Conservation (phyloP, 2,888 invertebrate genomes). For the Cryptocheilus praepositus region DNA sequence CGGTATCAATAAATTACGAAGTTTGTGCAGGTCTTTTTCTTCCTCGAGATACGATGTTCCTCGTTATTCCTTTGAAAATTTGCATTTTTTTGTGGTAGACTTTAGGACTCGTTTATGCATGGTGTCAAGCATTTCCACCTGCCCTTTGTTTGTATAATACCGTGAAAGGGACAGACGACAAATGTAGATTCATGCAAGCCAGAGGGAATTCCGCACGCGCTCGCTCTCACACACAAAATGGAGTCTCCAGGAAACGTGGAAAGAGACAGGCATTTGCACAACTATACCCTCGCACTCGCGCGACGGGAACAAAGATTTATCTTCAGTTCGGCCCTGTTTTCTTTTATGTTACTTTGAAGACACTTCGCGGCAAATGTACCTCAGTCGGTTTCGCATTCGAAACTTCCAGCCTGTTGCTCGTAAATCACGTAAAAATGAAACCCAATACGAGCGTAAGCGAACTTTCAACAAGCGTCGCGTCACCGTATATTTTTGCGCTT, state of each 20-base stretch:
- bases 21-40: too few relatives aligned
- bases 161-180: too few relatives aligned
- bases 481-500: conserved; percentile 7
- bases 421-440: conserved; percentile 25
- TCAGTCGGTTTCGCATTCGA: conserved; percentile 17
- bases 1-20: too few relatives aligned
- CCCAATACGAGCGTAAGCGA: background rate
- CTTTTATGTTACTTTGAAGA: conserved; percentile 21
- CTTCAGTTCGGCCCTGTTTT: conserved; percentile 1
- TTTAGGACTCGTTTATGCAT: too few relatives aligned
- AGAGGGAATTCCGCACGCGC: background rate
- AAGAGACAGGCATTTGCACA: conserved; percentile 19
- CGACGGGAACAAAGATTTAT: conserved; percentile 16
- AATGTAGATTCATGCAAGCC: too few relatives aligned
- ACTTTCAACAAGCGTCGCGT: conserved; percentile 21
- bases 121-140: too few relatives aligned
- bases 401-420: conserved; percentile 19
- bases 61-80: too few relatives aligned
- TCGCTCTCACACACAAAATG: too few relatives aligned
- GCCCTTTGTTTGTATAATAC: too few relatives aligned
- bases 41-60: too few relatives aligned
- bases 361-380: conserved; percentile 1
- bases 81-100: too few relatives aligned
- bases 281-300: conserved; percentile 9
- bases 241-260: background rate